Evolutionary conservation across 2,113 vertebrate species (phyloP), one percentile per base, ranked within the genome.

Genomic region (Oryzias celebensis): DNA sequence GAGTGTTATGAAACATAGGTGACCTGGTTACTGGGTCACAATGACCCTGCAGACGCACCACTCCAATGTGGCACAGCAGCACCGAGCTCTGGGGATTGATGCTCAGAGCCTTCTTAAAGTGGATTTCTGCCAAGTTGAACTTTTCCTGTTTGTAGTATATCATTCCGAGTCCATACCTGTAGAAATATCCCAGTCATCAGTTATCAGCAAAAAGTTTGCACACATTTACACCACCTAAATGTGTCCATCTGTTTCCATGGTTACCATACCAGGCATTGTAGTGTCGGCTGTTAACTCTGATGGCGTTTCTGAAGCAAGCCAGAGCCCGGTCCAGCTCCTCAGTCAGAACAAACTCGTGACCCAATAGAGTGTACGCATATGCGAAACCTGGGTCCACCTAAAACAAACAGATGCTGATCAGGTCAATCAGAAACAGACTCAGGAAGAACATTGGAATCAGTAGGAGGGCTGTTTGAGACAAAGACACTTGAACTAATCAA

Each of bases 61-160:
- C 97, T 86, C 96, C 97, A 28, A 99, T 97, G 87, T 99, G 97
- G 68, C 97, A 99, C 65, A 99, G 93, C 81, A 99, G 91, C 67
- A 99, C 96, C 7, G 97, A 99, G 86, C 95, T 98, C 89, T 99
- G 97, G 60, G 97, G 96, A 87, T 98, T 98, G 89, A 99, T 98
- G 88, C 97, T 94, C 77, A 99, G 91, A 59, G 97, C 97, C 85
- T 99, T 99, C 88, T 98, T 95, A 84, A 99, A 99, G 92, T 99
- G 96, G 90, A 99, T 98, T 90, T 99, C 97, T 61, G 96, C 97
- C 68, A 99, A 88, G 82, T 95, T 96, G 87, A 98, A 99, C 81
- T 99, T 99, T 86, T 99, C 97, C 86, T 99, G 97, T 75, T 99
- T 99, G 88, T 97, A 99, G 89, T 99, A 99, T 85, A 99, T 98